Percentiles rank a stretch among this genome's conserved stretches.
Evolutionary conservation across 2,888 invertebrate species (phyloP).

Genomic region (Eristalis arbustorum): DNA sequence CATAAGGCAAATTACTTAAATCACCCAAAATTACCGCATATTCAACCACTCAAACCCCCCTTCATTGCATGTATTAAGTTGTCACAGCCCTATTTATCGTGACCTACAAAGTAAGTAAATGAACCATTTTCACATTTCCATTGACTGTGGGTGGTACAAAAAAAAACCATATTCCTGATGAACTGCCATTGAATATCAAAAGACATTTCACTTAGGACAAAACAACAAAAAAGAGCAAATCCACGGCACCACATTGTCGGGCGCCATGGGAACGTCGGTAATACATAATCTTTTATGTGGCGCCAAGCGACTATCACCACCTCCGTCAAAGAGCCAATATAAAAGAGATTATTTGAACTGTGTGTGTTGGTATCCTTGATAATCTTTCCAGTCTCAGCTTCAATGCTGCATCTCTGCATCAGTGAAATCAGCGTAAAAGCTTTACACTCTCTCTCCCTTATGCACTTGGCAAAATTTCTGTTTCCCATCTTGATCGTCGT

Average conservation of each 20-base stretch:
- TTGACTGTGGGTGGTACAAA: constrained; percentile 40
- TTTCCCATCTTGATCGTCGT: constrained; percentile 43
- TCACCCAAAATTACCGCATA: constrained; percentile 12
- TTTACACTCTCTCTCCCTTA: no score
- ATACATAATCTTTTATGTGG: constrained; percentile 62
- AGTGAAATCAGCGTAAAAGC: not conserved
- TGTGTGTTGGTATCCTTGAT: constrained; percentile 37
- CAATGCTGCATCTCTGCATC: constrained; percentile 17
- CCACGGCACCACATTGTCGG: constrained; percentile 66
- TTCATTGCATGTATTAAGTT: not conserved
- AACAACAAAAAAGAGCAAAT: constrained; percentile 21
- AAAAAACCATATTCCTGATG: constrained; percentile 25
- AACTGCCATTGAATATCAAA: constrained; percentile 55
- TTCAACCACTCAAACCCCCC: constrained; percentile 2
- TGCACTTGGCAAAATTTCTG: no score
- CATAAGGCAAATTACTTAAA: constrained; percentile 21
- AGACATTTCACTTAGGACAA: constrained; percentile 26
- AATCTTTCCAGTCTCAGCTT: not conserved
- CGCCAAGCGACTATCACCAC: constrained; percentile 63
- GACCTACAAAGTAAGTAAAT: constrained; percentile 58
- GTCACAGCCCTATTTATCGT: constrained; percentile 49
- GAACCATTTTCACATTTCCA: constrained; percentile 33
- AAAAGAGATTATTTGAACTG: constrained; percentile 4
- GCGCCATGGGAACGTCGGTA: constrained; percentile 50
- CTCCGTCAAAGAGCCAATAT: constrained; percentile 9